These are phyloP conservation scores for Onychorhynchus coronatus DNA, from an alignment of 2,113 vertebrate genomes.

Conservation along the genomic window DNA sequence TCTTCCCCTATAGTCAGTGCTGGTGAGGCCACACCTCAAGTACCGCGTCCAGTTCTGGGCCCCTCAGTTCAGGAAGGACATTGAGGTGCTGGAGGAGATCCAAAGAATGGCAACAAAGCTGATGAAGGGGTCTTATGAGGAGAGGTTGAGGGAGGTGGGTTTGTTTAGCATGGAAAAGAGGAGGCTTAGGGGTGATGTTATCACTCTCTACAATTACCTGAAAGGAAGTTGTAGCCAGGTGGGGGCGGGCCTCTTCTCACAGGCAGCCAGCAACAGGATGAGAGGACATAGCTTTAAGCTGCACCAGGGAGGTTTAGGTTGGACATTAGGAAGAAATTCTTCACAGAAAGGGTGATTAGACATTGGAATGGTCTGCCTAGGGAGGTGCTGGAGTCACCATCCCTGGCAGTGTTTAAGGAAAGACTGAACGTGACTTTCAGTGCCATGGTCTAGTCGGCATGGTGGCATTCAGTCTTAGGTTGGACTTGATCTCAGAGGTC, in stretches of 20 bases:
- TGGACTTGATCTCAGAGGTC: neutral
- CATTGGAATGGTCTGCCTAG: neutral
- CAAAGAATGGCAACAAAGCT: neutral
- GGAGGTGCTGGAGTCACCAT: neutral
- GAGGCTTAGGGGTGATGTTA: neutral
- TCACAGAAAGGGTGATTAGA: neutral
- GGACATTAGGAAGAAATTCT: neutral
- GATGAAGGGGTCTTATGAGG: neutral
- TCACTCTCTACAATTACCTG: neutral
- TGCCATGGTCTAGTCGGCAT: neutral
- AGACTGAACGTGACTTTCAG: neutral
- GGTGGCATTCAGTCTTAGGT: fast-evolving
- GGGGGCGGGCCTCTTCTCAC: neutral
- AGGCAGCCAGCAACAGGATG: fast-evolving
- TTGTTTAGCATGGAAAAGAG: neutral
- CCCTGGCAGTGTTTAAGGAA: neutral
- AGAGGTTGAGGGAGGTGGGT: neutral
- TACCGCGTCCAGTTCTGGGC: neutral
- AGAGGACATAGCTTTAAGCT: neutral
- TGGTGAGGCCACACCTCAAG: fast-evolving
- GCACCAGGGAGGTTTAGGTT: fast-evolving
- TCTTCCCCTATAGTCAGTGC: neutral
- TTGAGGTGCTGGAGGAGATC: neutral
- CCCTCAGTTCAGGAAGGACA: neutral
- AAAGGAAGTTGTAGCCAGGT: neutral